phyloP scores from a whole-genome alignment of 1,140 invertebrate species.

The Cheumatopsyche charites region DNA sequence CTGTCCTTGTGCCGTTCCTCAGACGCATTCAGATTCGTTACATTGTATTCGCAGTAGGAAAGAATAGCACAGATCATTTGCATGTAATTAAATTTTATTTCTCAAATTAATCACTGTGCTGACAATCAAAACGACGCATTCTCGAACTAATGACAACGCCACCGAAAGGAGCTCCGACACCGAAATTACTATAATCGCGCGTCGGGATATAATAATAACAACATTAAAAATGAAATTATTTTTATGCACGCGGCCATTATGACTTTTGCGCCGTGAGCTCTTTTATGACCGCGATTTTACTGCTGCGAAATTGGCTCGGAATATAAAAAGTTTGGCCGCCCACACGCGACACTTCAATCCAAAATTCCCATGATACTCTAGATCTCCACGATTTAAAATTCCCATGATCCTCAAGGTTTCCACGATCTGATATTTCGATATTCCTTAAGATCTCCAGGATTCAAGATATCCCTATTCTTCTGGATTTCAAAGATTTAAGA shows the following conservation, averaged over 20 bases:
- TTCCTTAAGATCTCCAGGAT: no score
- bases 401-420: background rate
- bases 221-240: slow-evolving; percentile 3
- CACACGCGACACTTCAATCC: background rate
- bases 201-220: background rate
- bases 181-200: slow-evolving; percentile 7
- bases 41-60: background rate
- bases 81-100: background rate
- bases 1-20: background rate
- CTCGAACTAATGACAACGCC: background rate
- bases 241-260: slow-evolving; percentile 4
- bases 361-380: background rate
- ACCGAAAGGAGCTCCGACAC: background rate
- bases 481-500: background rate
- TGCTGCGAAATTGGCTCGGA: background rate
- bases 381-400: background rate
- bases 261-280: slow-evolving; percentile 22
- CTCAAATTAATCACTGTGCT: background rate
- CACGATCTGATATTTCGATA: no score
- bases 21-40: background rate
- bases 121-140: background rate
- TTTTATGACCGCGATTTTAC: slow-evolving; percentile 4
- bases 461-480: no score
- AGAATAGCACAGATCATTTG: no score
- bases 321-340: background rate